Evolutionary conservation across 2,888 invertebrate genomes (phyloP), one percentile per base, ranked within the genome.

Genomic region (Erebia aethiops): DNA sequence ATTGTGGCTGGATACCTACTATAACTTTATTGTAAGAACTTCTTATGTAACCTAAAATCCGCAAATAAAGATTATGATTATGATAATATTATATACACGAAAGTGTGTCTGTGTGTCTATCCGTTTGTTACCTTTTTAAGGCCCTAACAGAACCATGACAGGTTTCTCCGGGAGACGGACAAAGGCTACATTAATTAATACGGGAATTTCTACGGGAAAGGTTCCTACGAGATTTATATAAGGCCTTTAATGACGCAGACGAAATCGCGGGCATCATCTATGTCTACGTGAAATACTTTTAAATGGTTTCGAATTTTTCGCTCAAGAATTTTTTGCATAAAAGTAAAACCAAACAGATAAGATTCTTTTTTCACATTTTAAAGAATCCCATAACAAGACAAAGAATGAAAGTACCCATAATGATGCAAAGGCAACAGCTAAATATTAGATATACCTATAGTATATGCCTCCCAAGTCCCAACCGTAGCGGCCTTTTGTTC

Each of bases 371-470:
- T 16, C 16, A 41, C 41, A 2, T 41, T 16, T 58, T 41, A 8
- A 4, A 14, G 16, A 60, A 41, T 41, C 60, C 10, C 16, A 43
- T 41, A 16, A n/a, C 41, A 60, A 43, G 26, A 54, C 51, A 51
- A 51, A 16, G 51, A 21, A 35, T 35, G 35, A 35, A 35, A 35
- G 4, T n/a, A 4, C 35, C 5, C 35, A 4, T 5, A 64, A 64
- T 64, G 35, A 52, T 52, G 64, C 16, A 64, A 64, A 63, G 63
- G 63, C 51, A 51, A 63, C 63, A 63, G 14, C 63, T 63, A 64
- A 52, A 16, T 26, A n/a, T 11, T 46, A 46, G 11, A 8, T 18
- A 54, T 54, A 54, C 54, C 54, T 54, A 18, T 46, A 46, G 11
- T 3, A 46, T 54, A 57, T 57, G 18, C 3, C 5, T 18, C 41